Base-by-base conservation (phyloP, 2,113 vertebrate genomes). In the Philantomba maxwellii region DNA sequence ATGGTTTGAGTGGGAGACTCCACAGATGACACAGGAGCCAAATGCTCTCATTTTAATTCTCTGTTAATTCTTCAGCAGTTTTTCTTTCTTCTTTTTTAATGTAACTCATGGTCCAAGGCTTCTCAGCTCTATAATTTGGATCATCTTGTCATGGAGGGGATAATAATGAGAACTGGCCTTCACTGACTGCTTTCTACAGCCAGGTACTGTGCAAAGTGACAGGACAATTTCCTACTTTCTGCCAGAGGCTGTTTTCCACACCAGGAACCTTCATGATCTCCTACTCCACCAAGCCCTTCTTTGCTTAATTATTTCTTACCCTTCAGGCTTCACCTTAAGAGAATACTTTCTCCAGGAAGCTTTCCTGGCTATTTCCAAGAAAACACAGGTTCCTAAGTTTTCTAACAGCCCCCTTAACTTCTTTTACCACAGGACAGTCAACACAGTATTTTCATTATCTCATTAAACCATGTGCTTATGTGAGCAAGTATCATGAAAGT, bases 291-390 rank as follows among this genome's bases (percentile, higher is more conserved):
- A 23, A 28, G 33, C 15, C 33, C n/a, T 87, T 26, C 57, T 91
- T 80, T 89, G 19, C 78, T 70, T 39, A 91, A 45, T 91, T 95
- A 30, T 66, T 55, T 58, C 28, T 51, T 70, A 87, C 9, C 33
- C 21, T 81, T 58, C 33, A 81, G 73, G 60, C 30, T 95, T 86
- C 49, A 78, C 51, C 55, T 70, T 23, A 93, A 89, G 43, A 91
- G 45, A 92, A 30, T 28, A 84, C 30, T 95, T 97, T 84, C 73
- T 89, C 45, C 80, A 92, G 83, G 73, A 95, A 77, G 57, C 17
- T 75, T 94, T 89, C 58, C 58, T 84, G 36, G 45, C 21, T 89
- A 8, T 89, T 51, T 70, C 23, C 47, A 93, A 75, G 30, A 39
- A 96, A 64, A 87, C 36, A 88, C 3, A 89, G 8, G n/a, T 81